Base-by-base conservation (phyloP, 1,140 invertebrate species). In the Melanaphis sacchari region DNA sequence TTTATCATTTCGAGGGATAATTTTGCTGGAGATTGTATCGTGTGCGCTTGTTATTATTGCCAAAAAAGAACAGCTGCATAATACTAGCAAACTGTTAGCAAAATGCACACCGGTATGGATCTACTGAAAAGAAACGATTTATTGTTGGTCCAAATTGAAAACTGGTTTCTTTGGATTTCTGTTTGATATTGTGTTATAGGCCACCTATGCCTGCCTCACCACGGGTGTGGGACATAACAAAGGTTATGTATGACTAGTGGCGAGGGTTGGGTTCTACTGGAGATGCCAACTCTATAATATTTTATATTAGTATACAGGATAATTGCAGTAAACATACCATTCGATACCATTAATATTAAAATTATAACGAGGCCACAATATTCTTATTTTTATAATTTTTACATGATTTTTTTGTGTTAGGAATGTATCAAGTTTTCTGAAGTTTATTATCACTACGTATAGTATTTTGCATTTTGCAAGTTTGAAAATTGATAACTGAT, bases 41-140 rank as follows among this genome's bases (percentile, higher is more conserved):
- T 89, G 46, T 38, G n/a, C n/a, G 87, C 87, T 89, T 89, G 87
- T 90, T 90, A 90, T 90, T 90, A 54, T 90, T 90, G 88, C 49
- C 36, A 40, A 90, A 90, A 88, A 90, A 59, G 22, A 90, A 59
- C 88, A 90, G 49, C 88, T 90, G 88, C 88, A 38, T 41, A 40
- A 43, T 22, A 59, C 46, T 15, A 7, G 88, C 49, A 38, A 54
- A 54, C 88, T 90, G 88, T 40, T 24, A 52, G 52, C 88, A 59
- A 90, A 90, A 90, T 59, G 52, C 36, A 9, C 52, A 59, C 88
- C 49, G 49, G 49, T 41, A 59, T 89, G 38, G 87, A 89, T 89
- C n/a, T 59, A 38, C 52, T 59, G 88, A 90, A 90, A 90, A 90
- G 88, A 90, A 90, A 90, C 88, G 52, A 90, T 90, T 90, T 90